phyloP scores from a whole-genome alignment of 2,113 vertebrate genomes.

The Sakesphorus luctuosus region DNA sequence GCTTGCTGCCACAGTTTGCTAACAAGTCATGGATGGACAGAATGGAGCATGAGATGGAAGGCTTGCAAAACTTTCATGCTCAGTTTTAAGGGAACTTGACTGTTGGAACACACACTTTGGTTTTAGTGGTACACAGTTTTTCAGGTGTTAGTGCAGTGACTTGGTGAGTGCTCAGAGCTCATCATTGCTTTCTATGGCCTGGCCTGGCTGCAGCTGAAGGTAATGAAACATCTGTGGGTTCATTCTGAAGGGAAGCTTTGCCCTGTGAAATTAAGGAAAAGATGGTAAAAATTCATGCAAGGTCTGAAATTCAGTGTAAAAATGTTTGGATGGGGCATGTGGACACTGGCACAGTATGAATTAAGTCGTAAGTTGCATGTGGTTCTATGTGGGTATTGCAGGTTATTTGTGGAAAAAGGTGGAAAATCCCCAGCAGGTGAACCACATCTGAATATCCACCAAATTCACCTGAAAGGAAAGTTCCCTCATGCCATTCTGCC shows the following conservation, averaged over 20 bases:
- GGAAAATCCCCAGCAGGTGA: background rate
- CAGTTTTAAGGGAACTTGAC: background rate
- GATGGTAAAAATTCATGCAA: background rate
- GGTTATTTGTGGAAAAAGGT: background rate
- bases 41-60: background rate
- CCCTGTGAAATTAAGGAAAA: background rate
- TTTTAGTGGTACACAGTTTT: background rate
- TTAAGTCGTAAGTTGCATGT: background rate
- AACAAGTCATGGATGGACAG: accelerated
- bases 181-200: background rate
- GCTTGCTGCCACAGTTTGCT: background rate
- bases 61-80: background rate
- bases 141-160: background rate
- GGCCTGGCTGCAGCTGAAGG: background rate
- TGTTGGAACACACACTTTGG: background rate
- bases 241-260: background rate
- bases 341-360: background rate
- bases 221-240: background rate
- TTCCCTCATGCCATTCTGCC: accelerated
- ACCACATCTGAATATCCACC: accelerated
- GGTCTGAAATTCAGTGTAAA: background rate
- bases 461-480: background rate
- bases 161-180: too few relatives aligned
- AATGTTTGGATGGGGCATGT: background rate
- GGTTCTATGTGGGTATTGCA: background rate